A percentile compares a stretch with the other conserved stretches of the same genome.
These are phyloP conservation scores for Brachypodius melanocephalos DNA, from an alignment of 2,113 vertebrate genomes.

Conservation along the genomic window DNA sequence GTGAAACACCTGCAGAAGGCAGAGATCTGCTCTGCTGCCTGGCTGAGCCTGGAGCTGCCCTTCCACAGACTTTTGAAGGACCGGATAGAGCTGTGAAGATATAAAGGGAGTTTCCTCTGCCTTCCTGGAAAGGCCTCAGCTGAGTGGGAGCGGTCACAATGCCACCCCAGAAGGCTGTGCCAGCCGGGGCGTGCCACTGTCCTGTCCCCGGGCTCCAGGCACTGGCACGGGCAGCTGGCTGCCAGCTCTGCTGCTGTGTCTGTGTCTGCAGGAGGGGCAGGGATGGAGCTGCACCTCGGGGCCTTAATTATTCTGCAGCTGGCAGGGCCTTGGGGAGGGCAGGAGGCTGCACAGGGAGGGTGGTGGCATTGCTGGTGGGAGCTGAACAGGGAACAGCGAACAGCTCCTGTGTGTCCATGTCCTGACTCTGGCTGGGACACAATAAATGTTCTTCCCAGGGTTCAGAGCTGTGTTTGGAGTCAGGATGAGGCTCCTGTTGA, in stretches of 20 bases:
- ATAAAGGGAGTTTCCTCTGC: background rate
- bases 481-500: background rate
- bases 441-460: background rate
- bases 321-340: background rate
- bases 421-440: background rate
- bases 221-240: background rate
- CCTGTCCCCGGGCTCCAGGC: background rate
- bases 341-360: background rate
- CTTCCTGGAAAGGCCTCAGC: background rate
- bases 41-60: background rate
- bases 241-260: fast-evolving
- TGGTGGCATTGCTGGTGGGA: background rate
- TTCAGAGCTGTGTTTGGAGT: background rate
- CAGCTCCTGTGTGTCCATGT: background rate
- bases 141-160: background rate
- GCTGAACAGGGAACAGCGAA: background rate
- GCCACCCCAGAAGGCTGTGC: background rate
- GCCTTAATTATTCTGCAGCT: background rate
- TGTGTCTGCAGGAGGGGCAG: background rate
- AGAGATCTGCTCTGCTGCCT: background rate
- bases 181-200: background rate
- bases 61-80: background rate
- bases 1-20: background rate
- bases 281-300: fast-evolving
- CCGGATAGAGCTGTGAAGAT: background rate